Base-by-base conservation (phyloP, 2,113 vertebrate species). In the Amia ocellicauda region DNA sequence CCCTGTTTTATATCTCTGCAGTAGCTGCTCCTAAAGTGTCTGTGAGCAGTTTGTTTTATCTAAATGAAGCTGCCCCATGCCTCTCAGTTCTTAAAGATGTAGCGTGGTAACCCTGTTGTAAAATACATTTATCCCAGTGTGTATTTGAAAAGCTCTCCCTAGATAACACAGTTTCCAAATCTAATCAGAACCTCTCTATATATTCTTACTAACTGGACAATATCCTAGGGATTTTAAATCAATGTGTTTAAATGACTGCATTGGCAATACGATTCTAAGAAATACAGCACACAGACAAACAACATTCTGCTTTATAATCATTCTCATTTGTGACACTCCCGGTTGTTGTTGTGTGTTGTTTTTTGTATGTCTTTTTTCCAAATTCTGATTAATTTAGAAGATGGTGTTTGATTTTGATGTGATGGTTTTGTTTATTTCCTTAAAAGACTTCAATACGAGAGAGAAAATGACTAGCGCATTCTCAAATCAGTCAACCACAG, bases 41-140 rank as follows among this genome's bases (percentile, higher is more conserved):
- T 80, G 77, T 77, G 75, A 79, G 79, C 80, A 86, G 84, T 88
- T 88, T 86, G 82, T 88, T 86, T 88, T 87, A 90, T 88, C 87
- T 87, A 85, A 87, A 86, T 81, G 78, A 78, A 78, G 65, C 71
- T 75, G 78, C 77, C 79, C 73, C 64, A 69, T 76, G 81, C 82
- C 78, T 83, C 75, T 75, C 77, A n/a, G 76, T 74, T 74, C 79
- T 78, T 81, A 78, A 70, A 76, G 82, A 80, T 75, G 78, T 81
- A 80, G 75, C 84, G 80, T 81, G 78, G 70, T 75, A 76, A 75
- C 61, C 75, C 73, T 68, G 54, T 72, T 82, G 73, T 75, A 81
- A 80, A 83, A 83, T 78, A 80, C 78, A 86, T 78, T 90, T 84
- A 88, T 88, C 79, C 63, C 75, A 40, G 23, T 60, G 52, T 65